Conservation (phyloP, 2,888 invertebrate species). For the Cyclophora albipunctata region DNA sequence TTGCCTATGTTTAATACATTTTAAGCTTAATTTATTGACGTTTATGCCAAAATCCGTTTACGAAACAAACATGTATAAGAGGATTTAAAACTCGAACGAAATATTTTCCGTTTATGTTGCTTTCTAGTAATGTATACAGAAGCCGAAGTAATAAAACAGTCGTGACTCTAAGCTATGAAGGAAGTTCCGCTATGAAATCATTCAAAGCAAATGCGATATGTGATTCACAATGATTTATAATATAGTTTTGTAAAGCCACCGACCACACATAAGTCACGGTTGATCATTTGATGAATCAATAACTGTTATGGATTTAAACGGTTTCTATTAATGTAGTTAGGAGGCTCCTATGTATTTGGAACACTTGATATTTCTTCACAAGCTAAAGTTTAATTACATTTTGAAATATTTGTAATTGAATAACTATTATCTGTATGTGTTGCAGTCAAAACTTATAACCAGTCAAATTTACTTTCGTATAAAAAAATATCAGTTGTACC, state of each 20-base stretch:
- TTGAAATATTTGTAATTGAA: too few relatives aligned
- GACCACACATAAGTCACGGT: conserved; percentile 24
- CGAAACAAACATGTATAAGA: conserved; percentile 16
- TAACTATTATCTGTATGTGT: too few relatives aligned
- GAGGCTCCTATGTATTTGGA: too few relatives aligned
- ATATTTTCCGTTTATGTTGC: conserved; percentile 16
- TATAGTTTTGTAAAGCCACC: conserved; percentile 27
- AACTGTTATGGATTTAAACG: background rate
- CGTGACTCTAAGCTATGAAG: conserved; percentile 31
- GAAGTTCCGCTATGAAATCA: conserved; percentile 37
- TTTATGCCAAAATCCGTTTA: conserved; percentile 19
- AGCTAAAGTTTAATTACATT: too few relatives aligned
- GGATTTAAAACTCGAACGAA: conserved; percentile 17
- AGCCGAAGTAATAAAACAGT: conserved; percentile 23
- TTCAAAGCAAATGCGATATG: conserved; percentile 22
- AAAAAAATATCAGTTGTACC: too few relatives aligned
- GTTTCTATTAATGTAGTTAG: too few relatives aligned
- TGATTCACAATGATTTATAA: conserved; percentile 31
- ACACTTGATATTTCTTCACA: too few relatives aligned
- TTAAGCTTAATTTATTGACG: conserved; percentile 33
- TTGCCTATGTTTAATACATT: conserved; percentile 28
- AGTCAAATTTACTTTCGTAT: too few relatives aligned
- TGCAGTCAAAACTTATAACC: too few relatives aligned
- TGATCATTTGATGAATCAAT: conserved; percentile 7
- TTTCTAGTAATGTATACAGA: conserved; percentile 23